Evolutionary conservation across 2,888 invertebrate genomes (phyloP).

Genomic region (Congeria kusceri): DNA sequence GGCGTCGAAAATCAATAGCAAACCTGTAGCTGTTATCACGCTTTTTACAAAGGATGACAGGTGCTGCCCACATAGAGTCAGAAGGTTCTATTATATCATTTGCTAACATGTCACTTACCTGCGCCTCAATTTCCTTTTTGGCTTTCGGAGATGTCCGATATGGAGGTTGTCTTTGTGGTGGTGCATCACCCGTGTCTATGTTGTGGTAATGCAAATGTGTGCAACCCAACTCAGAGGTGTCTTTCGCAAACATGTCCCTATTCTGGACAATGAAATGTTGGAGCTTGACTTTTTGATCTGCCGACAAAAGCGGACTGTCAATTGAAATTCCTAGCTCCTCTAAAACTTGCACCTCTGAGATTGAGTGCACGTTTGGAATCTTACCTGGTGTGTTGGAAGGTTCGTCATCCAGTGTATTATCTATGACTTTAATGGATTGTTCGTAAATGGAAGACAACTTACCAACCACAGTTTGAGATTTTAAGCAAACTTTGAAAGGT

Average conservation of each 20-base stretch:
- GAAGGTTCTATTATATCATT: slow-evolving; percentile 59
- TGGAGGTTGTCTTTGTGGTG: slow-evolving; percentile 41
- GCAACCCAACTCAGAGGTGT: slow-evolving; percentile 47
- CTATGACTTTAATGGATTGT: neutral
- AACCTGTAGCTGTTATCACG: slow-evolving; percentile 48
- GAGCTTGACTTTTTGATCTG: slow-evolving; percentile 14
- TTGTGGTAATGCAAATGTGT: slow-evolving; percentile 40
- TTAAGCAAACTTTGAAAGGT: neutral
- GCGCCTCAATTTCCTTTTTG: slow-evolving; percentile 37
- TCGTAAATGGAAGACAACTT: neutral
- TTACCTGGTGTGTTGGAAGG: too few species aligned
- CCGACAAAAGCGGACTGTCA: slow-evolving; percentile 20
- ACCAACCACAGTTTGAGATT: neutral
- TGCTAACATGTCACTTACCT: slow-evolving; percentile 49
- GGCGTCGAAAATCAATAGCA: slow-evolving; percentile 51
- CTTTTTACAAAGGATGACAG: slow-evolving; percentile 59
- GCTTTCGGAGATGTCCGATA: slow-evolving; percentile 37
- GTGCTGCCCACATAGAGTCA: slow-evolving; percentile 49
- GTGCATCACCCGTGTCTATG: slow-evolving; percentile 51
- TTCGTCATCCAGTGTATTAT: neutral
- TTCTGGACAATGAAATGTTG: slow-evolving; percentile 36
- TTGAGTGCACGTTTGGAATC: neutral
- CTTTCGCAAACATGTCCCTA: slow-evolving; percentile 44
- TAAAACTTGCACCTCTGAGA: neutral
- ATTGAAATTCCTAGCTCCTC: slow-evolving; percentile 32